Evolutionary conservation across 2,888 invertebrate genomes (phyloP).

Genomic region (Mesorhabditis belari): DNA sequence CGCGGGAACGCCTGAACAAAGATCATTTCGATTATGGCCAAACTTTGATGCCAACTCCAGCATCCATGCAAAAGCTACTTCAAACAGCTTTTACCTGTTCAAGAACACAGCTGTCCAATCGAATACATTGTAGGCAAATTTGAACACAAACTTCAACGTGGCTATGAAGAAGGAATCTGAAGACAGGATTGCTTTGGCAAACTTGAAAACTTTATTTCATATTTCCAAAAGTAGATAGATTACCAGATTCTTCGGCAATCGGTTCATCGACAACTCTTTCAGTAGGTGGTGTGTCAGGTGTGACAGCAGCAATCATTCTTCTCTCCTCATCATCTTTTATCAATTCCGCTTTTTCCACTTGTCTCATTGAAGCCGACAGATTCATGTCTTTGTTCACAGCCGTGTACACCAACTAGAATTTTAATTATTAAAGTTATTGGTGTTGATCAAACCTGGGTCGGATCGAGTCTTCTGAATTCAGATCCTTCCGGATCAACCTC

Average conservation of each 20-base stretch:
- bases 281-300: not conserved
- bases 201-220: too few relatives aligned
- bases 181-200: too few relatives aligned
- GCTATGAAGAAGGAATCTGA: slow-evolving; percentile 13
- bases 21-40: too few relatives aligned
- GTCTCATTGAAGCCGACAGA: slow-evolving; percentile 36
- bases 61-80: too few relatives aligned
- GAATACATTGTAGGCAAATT: slow-evolving; percentile 16
- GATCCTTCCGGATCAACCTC: slow-evolving; percentile 44
- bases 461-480: slow-evolving; percentile 43
- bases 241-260: too few relatives aligned
- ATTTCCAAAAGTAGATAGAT: too few relatives aligned
- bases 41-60: too few relatives aligned
- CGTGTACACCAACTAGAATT: slow-evolving; percentile 39
- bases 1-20: slow-evolving; percentile 70
- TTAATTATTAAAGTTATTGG: not conserved
- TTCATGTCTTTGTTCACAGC: slow-evolving; percentile 43
- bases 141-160: slow-evolving; percentile 18
- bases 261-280: not conserved
- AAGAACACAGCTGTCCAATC: slow-evolving; percentile 23
- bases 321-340: slow-evolving; percentile 32
- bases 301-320: slow-evolving; percentile 33
- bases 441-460: slow-evolving; percentile 35
- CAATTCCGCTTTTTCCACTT: slow-evolving; percentile 42
- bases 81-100: slow-evolving; percentile 8